Percentiles rank a stretch among this genome's conserved stretches.
Evolutionary conservation across 2,888 invertebrate species (phyloP).

Genomic region (Formica aserva): DNA sequence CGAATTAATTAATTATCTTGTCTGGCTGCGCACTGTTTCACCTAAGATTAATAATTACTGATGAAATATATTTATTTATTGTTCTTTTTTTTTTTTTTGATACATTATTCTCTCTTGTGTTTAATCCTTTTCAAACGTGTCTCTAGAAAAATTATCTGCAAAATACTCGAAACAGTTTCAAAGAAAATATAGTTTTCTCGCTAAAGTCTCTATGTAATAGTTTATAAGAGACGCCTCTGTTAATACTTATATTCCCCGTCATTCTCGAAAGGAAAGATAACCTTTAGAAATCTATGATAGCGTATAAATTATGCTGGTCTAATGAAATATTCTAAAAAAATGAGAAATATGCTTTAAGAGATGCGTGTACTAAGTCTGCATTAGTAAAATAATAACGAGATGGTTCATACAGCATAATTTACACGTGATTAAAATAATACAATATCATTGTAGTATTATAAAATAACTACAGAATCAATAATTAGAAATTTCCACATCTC

Average conservation of each 20-base stretch:
- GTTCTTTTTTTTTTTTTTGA: slow-evolving; percentile 55
- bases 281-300: slow-evolving; percentile 46
- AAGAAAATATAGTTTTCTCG: slow-evolving; percentile 72
- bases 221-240: slow-evolving; percentile 79
- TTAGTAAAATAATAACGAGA: slow-evolving; percentile 19
- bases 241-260: slow-evolving; percentile 61
- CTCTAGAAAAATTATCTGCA: slow-evolving; percentile 17
- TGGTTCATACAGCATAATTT: slow-evolving; percentile 32
- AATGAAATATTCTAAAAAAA: slow-evolving; percentile 21
- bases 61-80: slow-evolving; percentile 68
- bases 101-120: slow-evolving; percentile 52
- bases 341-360: not conserved
- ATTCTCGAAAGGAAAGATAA: slow-evolving; percentile 60
- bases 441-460: not conserved
- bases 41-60: slow-evolving; percentile 37
- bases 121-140: slow-evolving; percentile 34
- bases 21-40: slow-evolving; percentile 76
- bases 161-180: slow-evolving; percentile 36
- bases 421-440: slow-evolving; percentile 15
- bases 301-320: slow-evolving; percentile 38
- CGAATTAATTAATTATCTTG: slow-evolving; percentile 69
- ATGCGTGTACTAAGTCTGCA: not conserved
- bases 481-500: slow-evolving; percentile 10
- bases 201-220: slow-evolving; percentile 80
- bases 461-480: not conserved